Base-by-base conservation (phyloP, 2,797 vertebrate genomes). In the Cuculus canorus region DNA sequence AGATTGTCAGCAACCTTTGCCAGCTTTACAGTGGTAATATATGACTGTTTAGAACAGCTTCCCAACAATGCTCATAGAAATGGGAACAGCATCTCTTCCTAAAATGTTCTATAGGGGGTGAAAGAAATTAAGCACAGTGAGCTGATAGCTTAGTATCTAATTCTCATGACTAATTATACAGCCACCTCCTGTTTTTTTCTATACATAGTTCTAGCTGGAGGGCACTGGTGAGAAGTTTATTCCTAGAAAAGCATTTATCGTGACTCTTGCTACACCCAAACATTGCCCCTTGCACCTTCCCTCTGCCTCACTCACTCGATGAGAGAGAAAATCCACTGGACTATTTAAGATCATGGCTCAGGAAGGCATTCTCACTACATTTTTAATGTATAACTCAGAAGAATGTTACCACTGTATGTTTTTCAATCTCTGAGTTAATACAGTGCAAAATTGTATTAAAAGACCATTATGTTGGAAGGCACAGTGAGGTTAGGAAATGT, bases 371-470 rank as follows among this genome's bases (percentile, higher is more conserved):
- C 57, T 80, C 17, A 47, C n/a, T 79, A 35, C 39, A 48, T 90
- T 76, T 89, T 72, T 88, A 86, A 84, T 11, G 13, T 48, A 12
- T 79, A 95, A 79, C 30, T 79, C 53, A 86, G 72, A 78, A 94
- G 82, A 70, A 93, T 82, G 43, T 37, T 90, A 75, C 72, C 59
- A 52, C 70, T 78, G 59, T 59, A 33, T 22, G 70, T 3, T 86
- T 89, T 90, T 86, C 65, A 86, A 79, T 84, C 69, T 82, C 57
- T 48, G 65, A 52, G 59, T 61, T 86, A 92, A 85, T 73, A 91
- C 52, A 85, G 59, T 50, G 81, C 14, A n/a, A 35, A 95, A 92
- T 59, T 86, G 48, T 9, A 80, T 93, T 94, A 86, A 61, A 83
- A 88, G 43, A 17, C 43, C 47, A 72, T 95, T 75, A 72, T 4